phyloP scores from a whole-genome alignment of 2,797 vertebrate species.

The Intellagama lesueurii region DNA sequence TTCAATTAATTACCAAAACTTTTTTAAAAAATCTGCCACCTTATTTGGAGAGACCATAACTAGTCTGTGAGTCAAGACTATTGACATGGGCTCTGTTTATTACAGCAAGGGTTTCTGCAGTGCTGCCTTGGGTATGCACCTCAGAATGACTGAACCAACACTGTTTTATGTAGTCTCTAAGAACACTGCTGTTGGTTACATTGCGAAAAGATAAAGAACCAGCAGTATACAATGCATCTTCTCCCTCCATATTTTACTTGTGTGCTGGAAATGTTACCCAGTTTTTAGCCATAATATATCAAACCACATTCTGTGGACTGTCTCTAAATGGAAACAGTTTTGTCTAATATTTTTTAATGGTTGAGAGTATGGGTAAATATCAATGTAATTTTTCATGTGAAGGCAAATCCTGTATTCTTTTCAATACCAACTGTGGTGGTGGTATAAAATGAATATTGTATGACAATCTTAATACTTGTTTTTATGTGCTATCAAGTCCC shows the following conservation, averaged over 20 bases:
- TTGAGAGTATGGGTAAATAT: background rate
- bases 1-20: slow-evolving; percentile 38
- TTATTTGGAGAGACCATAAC: background rate
- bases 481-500: too few species aligned
- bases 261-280: background rate
- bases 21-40: slow-evolving; percentile 35
- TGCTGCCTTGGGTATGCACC: slow-evolving; percentile 18
- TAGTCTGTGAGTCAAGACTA: slow-evolving; percentile 51
- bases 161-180: slow-evolving; percentile 15
- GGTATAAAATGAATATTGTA: background rate
- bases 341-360: background rate
- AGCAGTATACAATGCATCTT: background rate
- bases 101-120: slow-evolving; percentile 38
- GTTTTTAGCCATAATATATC: too few species aligned
- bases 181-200: background rate
- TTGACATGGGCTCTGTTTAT: slow-evolving; percentile 26
- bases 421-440: too few species aligned
- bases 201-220: background rate
- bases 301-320: background rate
- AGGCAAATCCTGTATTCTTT: background rate
- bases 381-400: background rate
- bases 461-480: background rate
- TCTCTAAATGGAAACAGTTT: background rate
- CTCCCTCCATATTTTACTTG: background rate
- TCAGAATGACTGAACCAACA: slow-evolving; percentile 31